These are phyloP conservation scores for Siniperca chuatsi DNA, from an alignment of 2,113 vertebrate genomes.

Conservation along the genomic window DNA sequence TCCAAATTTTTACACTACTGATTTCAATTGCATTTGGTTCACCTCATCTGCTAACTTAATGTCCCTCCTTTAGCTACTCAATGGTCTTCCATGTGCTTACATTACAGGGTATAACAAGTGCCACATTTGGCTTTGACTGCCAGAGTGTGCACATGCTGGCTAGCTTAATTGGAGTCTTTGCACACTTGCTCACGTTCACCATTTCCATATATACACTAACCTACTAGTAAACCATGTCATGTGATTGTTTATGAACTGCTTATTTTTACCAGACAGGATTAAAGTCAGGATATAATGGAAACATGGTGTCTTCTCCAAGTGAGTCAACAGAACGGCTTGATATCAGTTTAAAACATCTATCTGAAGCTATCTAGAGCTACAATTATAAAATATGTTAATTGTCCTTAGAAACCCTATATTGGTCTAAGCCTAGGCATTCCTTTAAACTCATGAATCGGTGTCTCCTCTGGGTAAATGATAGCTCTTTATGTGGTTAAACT, in stretches of 20 bases:
- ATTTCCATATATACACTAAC: constrained; percentile 6
- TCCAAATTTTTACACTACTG: not conserved
- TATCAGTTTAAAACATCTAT: constrained; percentile 24
- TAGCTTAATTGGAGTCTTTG: not conserved
- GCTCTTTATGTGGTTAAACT: constrained; percentile 54
- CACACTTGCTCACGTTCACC: not conserved
- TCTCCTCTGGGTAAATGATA: constrained; percentile 34
- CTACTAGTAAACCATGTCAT: not conserved
- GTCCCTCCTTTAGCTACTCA: too few relatives aligned
- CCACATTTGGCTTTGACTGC: too few relatives aligned
- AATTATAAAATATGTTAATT: constrained; percentile 33
- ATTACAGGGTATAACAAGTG: too few relatives aligned
- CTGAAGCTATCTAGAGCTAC: constrained; percentile 5
- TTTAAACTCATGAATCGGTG: constrained; percentile 24
- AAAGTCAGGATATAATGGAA: not conserved
- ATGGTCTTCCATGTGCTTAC: too few relatives aligned
- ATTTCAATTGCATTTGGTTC: not conserved
- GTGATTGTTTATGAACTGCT: constrained; percentile 16
- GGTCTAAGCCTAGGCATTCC: constrained; percentile 31
- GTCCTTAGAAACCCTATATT: constrained; percentile 1
- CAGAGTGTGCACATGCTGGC: too few relatives aligned
- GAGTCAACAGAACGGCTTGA: not conserved
- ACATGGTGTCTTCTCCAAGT: not conserved
- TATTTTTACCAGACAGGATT: not conserved
- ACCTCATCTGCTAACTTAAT: too few relatives aligned